Percentiles rank a stretch among this genome's conserved stretches.
phyloP scores from a whole-genome alignment of 2,113 vertebrate genomes.

The Caracal caracal region DNA sequence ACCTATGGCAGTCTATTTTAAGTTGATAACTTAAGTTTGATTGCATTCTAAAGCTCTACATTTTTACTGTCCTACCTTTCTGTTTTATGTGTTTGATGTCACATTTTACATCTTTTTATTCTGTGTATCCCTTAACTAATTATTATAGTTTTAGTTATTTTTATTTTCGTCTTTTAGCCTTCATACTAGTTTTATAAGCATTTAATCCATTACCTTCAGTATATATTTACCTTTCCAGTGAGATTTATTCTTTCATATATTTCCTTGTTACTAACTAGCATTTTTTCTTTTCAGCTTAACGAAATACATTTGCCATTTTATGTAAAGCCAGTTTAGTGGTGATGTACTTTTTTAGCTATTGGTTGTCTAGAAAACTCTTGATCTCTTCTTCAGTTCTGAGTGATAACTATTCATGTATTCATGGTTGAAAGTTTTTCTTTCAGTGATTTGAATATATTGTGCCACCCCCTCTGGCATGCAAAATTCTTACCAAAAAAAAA shows the following conservation, averaged over 20 bases:
- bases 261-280: not conserved
- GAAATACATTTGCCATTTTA: not conserved
- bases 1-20: not conserved
- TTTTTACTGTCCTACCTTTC: not conserved
- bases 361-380: not conserved
- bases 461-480: not conserved
- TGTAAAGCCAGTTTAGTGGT: not conserved
- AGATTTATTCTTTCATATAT: not conserved
- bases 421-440: not conserved
- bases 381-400: not conserved
- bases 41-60: not conserved
- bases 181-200: not conserved
- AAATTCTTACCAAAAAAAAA: not conserved
- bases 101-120: not conserved
- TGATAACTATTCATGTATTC: not conserved
- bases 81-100: not conserved
- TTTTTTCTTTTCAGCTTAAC: not conserved
- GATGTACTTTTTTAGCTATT: not conserved
- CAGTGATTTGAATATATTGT: not conserved
- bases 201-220: not conserved
- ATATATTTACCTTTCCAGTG: not conserved
- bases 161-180: not conserved
- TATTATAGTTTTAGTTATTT: not conserved
- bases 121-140: not conserved
- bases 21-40: not conserved